Percentiles rank a stretch among this genome's conserved stretches.
Evolutionary conservation across 2,888 invertebrate genomes (phyloP).

Genomic region (Sphinx pinastri): DNA sequence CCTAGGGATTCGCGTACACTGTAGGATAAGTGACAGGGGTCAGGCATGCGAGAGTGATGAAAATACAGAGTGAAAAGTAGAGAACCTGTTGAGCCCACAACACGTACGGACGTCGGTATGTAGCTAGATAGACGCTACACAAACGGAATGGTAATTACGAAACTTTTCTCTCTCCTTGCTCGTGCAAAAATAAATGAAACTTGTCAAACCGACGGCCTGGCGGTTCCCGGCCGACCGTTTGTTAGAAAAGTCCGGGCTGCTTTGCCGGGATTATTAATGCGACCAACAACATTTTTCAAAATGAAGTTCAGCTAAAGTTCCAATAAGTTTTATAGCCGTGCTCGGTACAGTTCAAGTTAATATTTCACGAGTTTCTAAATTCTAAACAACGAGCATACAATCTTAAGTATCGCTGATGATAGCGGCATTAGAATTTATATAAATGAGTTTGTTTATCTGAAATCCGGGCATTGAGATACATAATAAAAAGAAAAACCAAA

Average conservation of each 20-base stretch:
- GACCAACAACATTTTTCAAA: slow-evolving; percentile 7
- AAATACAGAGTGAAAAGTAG: slow-evolving; percentile 50
- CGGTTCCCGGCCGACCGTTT: slow-evolving; percentile 35
- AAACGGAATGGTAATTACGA: slow-evolving; percentile 53
- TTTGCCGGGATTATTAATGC: slow-evolving; percentile 27
- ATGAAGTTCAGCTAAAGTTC: slow-evolving; percentile 20
- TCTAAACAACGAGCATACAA: not conserved
- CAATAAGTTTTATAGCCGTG: not conserved
- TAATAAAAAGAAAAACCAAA: slow-evolving; percentile 27
- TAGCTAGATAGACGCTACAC: slow-evolving; percentile 34
- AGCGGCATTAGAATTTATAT: not conserved
- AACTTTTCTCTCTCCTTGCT: slow-evolving; percentile 46
- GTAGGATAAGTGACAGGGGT: slow-evolving; percentile 35
- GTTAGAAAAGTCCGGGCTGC: slow-evolving; percentile 32
- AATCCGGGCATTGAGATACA: not conserved
- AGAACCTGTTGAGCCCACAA: slow-evolving; percentile 49
- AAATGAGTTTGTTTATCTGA: not conserved
- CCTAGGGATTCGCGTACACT: slow-evolving; percentile 20
- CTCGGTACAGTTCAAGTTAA: not conserved
- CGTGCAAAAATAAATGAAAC: slow-evolving; percentile 51
- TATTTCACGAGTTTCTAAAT: not conserved
- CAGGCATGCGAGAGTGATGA: slow-evolving; percentile 39
- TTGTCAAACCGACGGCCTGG: slow-evolving; percentile 38
- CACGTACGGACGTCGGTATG: slow-evolving; percentile 12
- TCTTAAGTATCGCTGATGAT: too few relatives aligned